Evolutionary conservation across 2,888 invertebrate genomes (phyloP).

Genomic region (Opisthograptis luteolata): DNA sequence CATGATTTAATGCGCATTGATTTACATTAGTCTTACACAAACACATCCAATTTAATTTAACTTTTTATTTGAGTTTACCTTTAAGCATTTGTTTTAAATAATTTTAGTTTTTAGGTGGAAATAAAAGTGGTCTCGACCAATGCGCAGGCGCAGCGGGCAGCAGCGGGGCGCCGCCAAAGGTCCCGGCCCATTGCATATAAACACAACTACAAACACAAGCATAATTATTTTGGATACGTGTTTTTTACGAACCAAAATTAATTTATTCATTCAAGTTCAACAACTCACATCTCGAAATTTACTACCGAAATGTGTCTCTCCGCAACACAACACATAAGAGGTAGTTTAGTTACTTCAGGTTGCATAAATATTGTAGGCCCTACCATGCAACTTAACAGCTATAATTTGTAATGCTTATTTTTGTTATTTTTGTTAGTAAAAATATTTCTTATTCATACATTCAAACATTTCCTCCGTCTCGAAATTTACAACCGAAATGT

Average conservation of each 20-base stretch:
- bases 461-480: no score
- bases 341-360: no score
- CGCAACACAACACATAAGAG: constrained; percentile 1
- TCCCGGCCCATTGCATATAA: constrained; percentile 61
- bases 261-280: constrained; percentile 36
- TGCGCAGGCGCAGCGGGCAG: constrained; percentile 56
- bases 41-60: neutral
- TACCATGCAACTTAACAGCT: no score
- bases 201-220: constrained; percentile 63
- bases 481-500: no score
- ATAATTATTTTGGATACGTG: constrained; percentile 54
- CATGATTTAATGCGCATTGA: no score
- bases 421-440: no score
- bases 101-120: constrained; percentile 70
- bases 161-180: constrained; percentile 65
- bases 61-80: constrained; percentile 56
- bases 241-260: constrained; percentile 52
- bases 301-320: constrained; percentile 3
- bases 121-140: constrained; percentile 67
- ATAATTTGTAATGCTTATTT: no score
- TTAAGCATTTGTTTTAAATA: constrained; percentile 63
- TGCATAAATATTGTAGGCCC: no score
- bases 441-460: no score
- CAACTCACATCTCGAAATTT: constrained; percentile 6
- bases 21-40: no score